phyloP scores from a whole-genome alignment of 2,888 invertebrate species.

The Gymnoscelis rufifasciata region DNA sequence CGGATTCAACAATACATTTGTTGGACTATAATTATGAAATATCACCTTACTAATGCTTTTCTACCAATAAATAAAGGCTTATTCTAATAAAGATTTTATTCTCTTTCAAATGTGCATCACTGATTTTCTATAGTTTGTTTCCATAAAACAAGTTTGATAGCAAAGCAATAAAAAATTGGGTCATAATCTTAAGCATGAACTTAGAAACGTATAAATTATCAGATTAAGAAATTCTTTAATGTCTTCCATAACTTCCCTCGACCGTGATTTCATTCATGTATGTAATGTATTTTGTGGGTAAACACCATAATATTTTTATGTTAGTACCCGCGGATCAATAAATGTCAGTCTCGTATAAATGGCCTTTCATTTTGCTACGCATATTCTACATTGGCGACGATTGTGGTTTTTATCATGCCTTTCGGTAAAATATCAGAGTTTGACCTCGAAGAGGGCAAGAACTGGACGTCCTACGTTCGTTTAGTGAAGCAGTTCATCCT shows the following conservation, averaged over 20 bases:
- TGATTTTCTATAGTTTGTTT: conserved; percentile 54
- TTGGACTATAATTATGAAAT: conserved; percentile 38
- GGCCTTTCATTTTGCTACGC: too few relatives aligned
- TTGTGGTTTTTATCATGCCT: too few relatives aligned
- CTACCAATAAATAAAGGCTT: conserved; percentile 54
- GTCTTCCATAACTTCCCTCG: conserved; percentile 35
- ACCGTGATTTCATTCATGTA: conserved; percentile 34
- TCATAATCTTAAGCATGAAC: conserved; percentile 41
- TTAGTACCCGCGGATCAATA: too few relatives aligned
- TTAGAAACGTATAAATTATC: conserved; percentile 46
- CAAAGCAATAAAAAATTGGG: conserved; percentile 51
- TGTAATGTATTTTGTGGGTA: too few relatives aligned
- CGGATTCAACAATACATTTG: conserved; percentile 22
- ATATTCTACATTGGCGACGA: too few relatives aligned
- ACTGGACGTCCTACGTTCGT: too few relatives aligned
- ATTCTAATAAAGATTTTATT: conserved; percentile 55
- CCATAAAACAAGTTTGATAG: conserved; percentile 50
- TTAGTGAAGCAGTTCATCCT: too few relatives aligned
- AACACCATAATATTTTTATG: too few relatives aligned
- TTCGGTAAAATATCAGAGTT: too few relatives aligned
- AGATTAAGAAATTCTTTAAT: conserved; percentile 46
- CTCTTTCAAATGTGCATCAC: conserved; percentile 45
- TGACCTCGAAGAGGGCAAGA: too few relatives aligned
- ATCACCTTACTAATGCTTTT: conserved; percentile 43
- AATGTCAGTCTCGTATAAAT: too few relatives aligned